phyloP scores from a whole-genome alignment of 2,888 invertebrate species.

The Melieria omissa region DNA sequence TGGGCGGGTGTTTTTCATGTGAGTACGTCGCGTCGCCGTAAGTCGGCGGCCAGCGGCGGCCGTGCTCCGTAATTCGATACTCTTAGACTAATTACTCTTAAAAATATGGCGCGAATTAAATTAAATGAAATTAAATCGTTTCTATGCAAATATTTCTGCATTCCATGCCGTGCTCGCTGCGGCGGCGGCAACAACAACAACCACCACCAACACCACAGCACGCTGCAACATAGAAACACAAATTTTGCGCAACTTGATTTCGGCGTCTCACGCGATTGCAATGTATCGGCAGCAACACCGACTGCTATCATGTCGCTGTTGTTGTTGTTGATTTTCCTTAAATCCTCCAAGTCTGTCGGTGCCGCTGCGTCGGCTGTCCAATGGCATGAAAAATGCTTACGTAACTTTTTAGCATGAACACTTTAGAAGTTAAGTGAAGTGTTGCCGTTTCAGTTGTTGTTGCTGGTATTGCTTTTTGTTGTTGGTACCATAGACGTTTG shows the following conservation, averaged over 20 bases:
- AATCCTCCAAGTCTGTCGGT: background rate
- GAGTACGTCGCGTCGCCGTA: too few species aligned
- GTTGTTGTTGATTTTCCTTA: too few species aligned
- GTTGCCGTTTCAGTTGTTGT: background rate
- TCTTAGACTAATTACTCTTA: background rate
- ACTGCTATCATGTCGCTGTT: too few species aligned
- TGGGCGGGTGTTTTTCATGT: too few species aligned
- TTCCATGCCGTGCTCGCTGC: background rate
- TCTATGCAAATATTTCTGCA: conserved; percentile 22
- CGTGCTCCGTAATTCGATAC: too few species aligned
- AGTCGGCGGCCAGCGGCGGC: too few species aligned
- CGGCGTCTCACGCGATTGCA: background rate
- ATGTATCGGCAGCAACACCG: background rate
- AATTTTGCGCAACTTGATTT: background rate
- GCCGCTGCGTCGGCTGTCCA: background rate
- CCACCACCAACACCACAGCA: too few species aligned
- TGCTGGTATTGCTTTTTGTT: too few species aligned
- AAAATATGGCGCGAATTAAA: conserved; percentile 16
- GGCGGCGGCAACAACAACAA: too few species aligned
- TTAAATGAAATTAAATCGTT: conserved; percentile 28
- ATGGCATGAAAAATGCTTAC: background rate
- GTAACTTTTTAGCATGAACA: background rate
- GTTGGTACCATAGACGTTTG: too few species aligned
- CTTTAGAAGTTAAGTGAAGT: background rate
- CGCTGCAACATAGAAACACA: too few species aligned